phyloP scores from a whole-genome alignment of 2,113 vertebrate species.

The Silurus glanis region DNA sequence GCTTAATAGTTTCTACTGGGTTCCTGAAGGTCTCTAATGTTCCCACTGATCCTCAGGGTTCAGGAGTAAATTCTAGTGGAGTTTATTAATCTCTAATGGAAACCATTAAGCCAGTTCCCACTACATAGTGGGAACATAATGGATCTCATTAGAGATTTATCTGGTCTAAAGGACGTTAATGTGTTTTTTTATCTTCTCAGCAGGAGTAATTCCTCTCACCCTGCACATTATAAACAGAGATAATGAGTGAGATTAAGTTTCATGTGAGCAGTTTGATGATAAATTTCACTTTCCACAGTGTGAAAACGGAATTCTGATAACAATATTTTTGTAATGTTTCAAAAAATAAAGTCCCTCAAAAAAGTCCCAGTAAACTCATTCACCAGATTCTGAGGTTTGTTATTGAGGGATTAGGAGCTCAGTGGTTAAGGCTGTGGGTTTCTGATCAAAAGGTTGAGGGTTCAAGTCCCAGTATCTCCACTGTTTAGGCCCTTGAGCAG shows the following conservation, averaged over 20 bases:
- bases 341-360: background rate
- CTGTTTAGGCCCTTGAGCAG: too few species aligned
- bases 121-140: background rate
- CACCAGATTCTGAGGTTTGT: background rate
- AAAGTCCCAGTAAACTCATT: too few species aligned
- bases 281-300: background rate
- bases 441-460: too few species aligned
- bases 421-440: too few species aligned
- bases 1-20: background rate
- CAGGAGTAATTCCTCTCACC: background rate
- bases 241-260: background rate
- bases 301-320: background rate
- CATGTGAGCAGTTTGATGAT: background rate
- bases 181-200: background rate
- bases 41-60: background rate
- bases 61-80: background rate
- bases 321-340: background rate
- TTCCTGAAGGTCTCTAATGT: background rate
- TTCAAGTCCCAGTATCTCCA: too few species aligned
- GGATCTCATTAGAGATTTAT: background rate
- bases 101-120: background rate
- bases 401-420: too few species aligned
- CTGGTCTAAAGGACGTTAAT: background rate
- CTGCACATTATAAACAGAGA: too few species aligned
- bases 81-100: background rate